Conservation (phyloP, 2,888 invertebrate genomes). For the Phortica magna region DNA sequence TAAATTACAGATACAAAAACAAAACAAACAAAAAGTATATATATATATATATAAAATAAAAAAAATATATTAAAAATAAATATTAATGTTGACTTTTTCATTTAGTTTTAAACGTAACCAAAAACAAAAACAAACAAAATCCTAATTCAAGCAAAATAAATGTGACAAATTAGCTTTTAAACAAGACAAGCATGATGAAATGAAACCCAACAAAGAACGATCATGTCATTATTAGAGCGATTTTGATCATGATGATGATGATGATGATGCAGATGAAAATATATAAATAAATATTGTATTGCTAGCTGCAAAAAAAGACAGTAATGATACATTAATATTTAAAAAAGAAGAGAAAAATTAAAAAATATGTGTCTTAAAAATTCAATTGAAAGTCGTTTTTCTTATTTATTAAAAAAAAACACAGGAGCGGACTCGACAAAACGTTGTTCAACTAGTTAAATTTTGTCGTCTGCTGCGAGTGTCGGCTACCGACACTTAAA, state of each 20-base stretch:
- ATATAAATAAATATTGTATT: neutral
- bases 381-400: slow-evolving; percentile 9
- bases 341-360: slow-evolving; percentile 55
- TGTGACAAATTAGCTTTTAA: slow-evolving; percentile 66
- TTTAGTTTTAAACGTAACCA: neutral
- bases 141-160: slow-evolving; percentile 35
- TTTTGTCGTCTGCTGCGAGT: too few relatives aligned
- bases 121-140: neutral
- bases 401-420: neutral
- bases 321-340: too few relatives aligned
- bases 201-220: neutral
- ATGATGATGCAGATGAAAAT: neutral
- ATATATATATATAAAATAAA: slow-evolving; percentile 14
- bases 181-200: neutral
- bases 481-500: too few relatives aligned
- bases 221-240: neutral
- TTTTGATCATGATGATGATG: neutral
- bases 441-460: too few relatives aligned
- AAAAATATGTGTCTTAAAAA: slow-evolving; percentile 66
- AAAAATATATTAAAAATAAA: slow-evolving; percentile 17
- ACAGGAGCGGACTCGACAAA: neutral
- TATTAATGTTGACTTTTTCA: slow-evolving; percentile 9
- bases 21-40: slow-evolving; percentile 4
- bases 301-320: too few relatives aligned
- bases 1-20: slow-evolving; percentile 22